These are phyloP conservation scores for Eurytoma californica DNA, from an alignment of 2,888 invertebrate species.

Conservation along the genomic window DNA sequence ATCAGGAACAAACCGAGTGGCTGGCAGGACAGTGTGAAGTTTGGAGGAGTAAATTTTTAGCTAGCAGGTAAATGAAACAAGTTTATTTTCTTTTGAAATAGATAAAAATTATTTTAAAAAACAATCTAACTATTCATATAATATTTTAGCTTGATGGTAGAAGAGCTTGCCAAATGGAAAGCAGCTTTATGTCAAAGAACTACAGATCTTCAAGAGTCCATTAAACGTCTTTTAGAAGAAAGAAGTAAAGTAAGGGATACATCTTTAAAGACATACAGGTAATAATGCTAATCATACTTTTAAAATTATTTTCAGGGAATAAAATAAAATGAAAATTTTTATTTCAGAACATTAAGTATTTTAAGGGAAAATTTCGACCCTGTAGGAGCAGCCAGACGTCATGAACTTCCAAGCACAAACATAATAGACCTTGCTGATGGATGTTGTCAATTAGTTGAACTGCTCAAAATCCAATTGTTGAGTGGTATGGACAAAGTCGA, in stretches of 20 bases:
- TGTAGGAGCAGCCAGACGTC: slow-evolving; percentile 75
- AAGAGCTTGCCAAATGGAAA: slow-evolving; percentile 92
- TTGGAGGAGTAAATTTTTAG: slow-evolving; percentile 97
- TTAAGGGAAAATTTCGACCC: slow-evolving; percentile 77
- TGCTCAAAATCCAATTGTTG: slow-evolving; percentile 76
- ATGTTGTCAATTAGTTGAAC: slow-evolving; percentile 80
- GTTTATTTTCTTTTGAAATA: slow-evolving; percentile 1
- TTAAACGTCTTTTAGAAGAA: slow-evolving; percentile 84
- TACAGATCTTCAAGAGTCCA: slow-evolving; percentile 82
- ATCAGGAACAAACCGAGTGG: slow-evolving; percentile 95
- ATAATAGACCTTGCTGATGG: slow-evolving; percentile 80
- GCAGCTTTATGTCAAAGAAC: slow-evolving; percentile 84
- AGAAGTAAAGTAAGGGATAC: slow-evolving; percentile 80
- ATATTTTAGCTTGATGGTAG: slow-evolving; percentile 87
- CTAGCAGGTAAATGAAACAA: slow-evolving; percentile 84
- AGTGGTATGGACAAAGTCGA: slow-evolving; percentile 69
- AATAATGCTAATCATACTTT: slow-evolving; percentile 59
- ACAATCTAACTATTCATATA: slow-evolving; percentile 6
- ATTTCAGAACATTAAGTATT: slow-evolving; percentile 73
- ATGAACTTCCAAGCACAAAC: slow-evolving; percentile 77
- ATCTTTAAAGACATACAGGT: slow-evolving; percentile 81
- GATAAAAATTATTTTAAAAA: slow-evolving; percentile 30
- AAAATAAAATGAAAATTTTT: slow-evolving; percentile 8
- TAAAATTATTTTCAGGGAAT: background rate
- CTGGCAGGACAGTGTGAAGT: slow-evolving; percentile 96